A percentile compares a stretch with the other conserved stretches of the same genome.
Evolutionary conservation across 1,140 invertebrate species (phyloP).

Genomic region (Vanessa atalanta): DNA sequence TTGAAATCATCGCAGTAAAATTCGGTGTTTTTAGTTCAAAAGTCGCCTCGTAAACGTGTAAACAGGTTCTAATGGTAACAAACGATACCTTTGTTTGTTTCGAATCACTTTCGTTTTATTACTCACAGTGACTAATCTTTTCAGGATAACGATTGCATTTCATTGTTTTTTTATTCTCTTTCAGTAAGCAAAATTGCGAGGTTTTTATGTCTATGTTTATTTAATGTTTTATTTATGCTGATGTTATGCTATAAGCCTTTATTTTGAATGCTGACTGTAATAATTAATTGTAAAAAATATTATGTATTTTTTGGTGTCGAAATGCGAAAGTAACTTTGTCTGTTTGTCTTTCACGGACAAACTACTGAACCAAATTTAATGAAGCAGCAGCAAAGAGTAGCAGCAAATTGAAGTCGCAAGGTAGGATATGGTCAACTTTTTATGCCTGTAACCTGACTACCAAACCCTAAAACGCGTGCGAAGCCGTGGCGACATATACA

Average conservation of each 20-base stretch:
- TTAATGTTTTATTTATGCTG: background rate
- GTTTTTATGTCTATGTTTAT: conserved; percentile 5
- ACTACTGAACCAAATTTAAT: too few relatives aligned
- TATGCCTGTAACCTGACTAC: too few relatives aligned
- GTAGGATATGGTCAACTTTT: too few relatives aligned
- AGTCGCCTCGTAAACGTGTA: conserved; percentile 13
- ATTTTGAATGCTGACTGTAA: too few relatives aligned
- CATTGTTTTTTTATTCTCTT: conserved; percentile 29
- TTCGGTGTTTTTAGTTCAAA: background rate
- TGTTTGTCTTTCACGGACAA: too few relatives aligned
- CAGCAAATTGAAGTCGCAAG: too few relatives aligned
- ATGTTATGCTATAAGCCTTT: background rate
- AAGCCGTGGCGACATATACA: too few relatives aligned
- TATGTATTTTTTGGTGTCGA: too few relatives aligned
- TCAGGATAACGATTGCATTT: conserved; percentile 33
- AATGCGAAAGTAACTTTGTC: too few relatives aligned
- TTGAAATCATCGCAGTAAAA: background rate
- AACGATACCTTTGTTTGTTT: conserved; percentile 46
- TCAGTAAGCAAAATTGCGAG: conserved; percentile 16
- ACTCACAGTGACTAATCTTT: conserved; percentile 41
- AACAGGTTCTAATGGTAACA: conserved; percentile 30
- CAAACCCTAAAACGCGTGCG: too few relatives aligned
- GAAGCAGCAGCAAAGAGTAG: too few relatives aligned
- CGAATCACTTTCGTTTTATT: conserved; percentile 46
- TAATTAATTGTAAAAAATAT: too few relatives aligned